Evolutionary conservation across 2,797 vertebrate genomes (phyloP), one percentile per base, ranked within the genome.

Genomic region (Lacerta bilineata): DNA sequence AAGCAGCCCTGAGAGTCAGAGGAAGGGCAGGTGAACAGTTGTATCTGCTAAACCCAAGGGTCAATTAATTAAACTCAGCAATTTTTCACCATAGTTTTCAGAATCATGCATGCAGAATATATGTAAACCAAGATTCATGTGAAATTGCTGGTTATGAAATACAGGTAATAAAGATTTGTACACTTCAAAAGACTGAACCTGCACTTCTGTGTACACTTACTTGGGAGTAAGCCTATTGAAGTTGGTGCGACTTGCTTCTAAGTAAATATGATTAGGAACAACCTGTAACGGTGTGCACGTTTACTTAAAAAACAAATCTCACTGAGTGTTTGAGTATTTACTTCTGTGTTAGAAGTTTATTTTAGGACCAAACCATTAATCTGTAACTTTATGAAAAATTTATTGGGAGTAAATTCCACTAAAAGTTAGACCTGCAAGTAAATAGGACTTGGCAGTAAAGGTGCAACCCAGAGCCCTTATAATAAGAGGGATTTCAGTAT

Each of bases 21-120:
- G 50, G 86, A 85, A 2, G 39, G 64, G 20, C 25, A 66, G 55
- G 39, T n/a, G 64, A 33, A 87, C 81, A 78, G 55, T 5, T 33
- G 0, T 20, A 0, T 33, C 17, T 78, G 69, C 33, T 64, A 23
- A 11, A 39, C 39, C 77, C 4, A 15, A 68, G 0, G 0, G 2
- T n/a, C 17, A 33, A 8, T 41, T 76, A 3, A 33, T 86, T 82
- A 10, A 68, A 20, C 27, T 33, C 27, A 46, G 27, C 13, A 1
- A 36, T 29, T 10, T 39, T 25, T 18, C 18, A 23, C 15, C 8
- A 20, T 3, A 13, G 8, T 5, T 15, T 27, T 50, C 41, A 8
- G 61, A 13, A 17, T 13, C 29, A 25, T 74, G 33, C 83, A 11
- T 2, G 61, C 80, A 5, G 39, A 25, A 0, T 88, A 36, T 39